phyloP scores from a whole-genome alignment of 2,113 vertebrate genomes.

The Theristicus caerulescens region DNA sequence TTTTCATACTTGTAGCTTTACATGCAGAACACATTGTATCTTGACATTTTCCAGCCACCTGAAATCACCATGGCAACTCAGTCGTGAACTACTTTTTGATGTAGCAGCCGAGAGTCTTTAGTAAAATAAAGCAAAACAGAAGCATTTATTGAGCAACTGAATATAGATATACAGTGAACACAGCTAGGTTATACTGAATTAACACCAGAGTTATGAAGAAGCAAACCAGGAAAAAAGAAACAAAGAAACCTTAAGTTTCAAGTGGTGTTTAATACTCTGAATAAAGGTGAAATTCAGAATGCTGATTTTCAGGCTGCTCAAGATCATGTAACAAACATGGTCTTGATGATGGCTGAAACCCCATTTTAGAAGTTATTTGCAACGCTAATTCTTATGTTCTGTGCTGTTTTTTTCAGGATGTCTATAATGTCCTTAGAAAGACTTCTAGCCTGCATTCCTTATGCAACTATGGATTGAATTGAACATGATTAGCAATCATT shows the following conservation, averaged over 20 bases:
- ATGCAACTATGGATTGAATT: not conserved
- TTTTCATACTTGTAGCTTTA: not conserved
- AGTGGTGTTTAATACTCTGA: not conserved
- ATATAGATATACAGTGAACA: not conserved
- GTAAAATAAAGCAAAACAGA: not conserved
- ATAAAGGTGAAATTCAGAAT: not conserved
- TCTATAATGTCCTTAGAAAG: not conserved
- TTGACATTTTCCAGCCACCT: not conserved
- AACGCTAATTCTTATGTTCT: not conserved
- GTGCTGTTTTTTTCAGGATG: not conserved
- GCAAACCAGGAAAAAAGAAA: not conserved
- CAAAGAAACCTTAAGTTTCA: not conserved
- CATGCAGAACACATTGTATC: not conserved
- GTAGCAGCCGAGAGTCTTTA: not conserved
- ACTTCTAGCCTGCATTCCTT: not conserved
- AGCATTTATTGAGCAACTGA: not conserved
- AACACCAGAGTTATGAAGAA: not conserved
- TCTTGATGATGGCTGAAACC: not conserved
- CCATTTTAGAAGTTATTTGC: not conserved
- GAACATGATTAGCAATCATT: slow-evolving; percentile 16
- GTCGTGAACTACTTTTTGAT: not conserved
- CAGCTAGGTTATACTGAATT: not conserved
- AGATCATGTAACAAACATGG: not conserved
- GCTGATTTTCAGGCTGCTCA: not conserved
- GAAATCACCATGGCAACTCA: not conserved